A percentile compares a stretch with the other conserved stretches of the same genome.
Conservation (phyloP, 2,797 vertebrate genomes). For the Chaetophractus vellerosus region DNA sequence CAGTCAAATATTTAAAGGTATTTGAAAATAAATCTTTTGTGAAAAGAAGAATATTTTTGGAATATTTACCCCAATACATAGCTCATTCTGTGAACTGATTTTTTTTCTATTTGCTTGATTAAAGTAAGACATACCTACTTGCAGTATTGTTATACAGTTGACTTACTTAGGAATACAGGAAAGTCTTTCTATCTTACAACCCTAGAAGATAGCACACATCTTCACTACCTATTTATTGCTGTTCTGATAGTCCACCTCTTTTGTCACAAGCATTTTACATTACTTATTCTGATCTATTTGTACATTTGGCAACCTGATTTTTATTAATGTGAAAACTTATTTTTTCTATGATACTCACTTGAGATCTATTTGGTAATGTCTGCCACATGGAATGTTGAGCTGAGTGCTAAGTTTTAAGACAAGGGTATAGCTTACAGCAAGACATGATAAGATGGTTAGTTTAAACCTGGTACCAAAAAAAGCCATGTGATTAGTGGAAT, state of each 20-base stretch:
- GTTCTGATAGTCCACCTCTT: conserved; percentile 11
- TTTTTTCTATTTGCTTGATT: not conserved
- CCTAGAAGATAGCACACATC: not conserved
- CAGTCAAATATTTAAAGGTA: not conserved
- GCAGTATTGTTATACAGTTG: not conserved
- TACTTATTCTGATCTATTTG: conserved; percentile 5
- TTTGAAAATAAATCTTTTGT: conserved; percentile 13
- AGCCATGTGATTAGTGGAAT: not conserved
- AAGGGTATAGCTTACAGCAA: not conserved
- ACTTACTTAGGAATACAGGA: not conserved
- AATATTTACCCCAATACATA: not conserved
- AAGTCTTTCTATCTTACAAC: conserved; percentile 8
- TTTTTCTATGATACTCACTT: not conserved
- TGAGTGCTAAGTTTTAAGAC: not conserved
- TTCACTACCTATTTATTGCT: conserved; percentile 21
- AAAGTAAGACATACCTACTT: not conserved
- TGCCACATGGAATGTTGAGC: not conserved
- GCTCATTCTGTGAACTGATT: not conserved
- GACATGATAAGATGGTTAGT: not conserved
- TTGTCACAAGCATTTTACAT: not conserved
- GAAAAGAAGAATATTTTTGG: conserved; percentile 8
- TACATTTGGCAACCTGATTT: not conserved
- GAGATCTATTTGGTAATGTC: conserved; percentile 7
- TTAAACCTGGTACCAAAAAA: not conserved
- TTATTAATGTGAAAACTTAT: not conserved